Base-by-base conservation (phyloP, 2,888 invertebrate species). In the Trissolcus brochymenae region DNA sequence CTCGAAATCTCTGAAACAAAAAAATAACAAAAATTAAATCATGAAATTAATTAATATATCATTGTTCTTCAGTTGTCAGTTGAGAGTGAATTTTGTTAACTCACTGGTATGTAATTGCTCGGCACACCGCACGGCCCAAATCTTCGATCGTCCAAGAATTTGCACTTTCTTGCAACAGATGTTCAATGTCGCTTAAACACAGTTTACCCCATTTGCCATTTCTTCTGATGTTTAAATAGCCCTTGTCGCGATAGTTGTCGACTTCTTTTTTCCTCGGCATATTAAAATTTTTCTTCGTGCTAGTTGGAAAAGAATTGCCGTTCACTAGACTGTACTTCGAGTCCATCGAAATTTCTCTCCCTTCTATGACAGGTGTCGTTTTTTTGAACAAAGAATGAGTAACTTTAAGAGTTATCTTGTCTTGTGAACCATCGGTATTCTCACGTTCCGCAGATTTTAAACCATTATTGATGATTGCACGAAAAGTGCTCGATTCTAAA, bases 141-240 rank as follows among this genome's bases (percentile, higher is more conserved):
- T 95, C 94, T 17, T 92, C 91, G 35, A 95, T 90, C 82, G 93
- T 92, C 89, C 93, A 92, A 2, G 91, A 90, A 56, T 92, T 91
- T 59, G 91, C 91, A 1, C 92, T 91, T 76, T 91, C 90, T 41
- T 91, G 89, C 2, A 92, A 90, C 0, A 93, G 91, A 78, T 92
- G 91, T 54, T 92, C 90, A 83, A 94, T 93, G 78, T 92, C 93
- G 78, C 93, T 93, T 16, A 94, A 91, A 81, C 95, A 95, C 4
- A 95, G 89, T 84, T 94, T 94, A 4, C 95, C 95, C 95, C 95
- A 95, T 56, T 91, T 90, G 0, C 95, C 95, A 81, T 93, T 92
- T 84, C 94, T 94, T 41, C 94, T 90, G 1, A 95, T 93, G 92
- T 94, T 94, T 35, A 95, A 90, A 82, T 92, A 94, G 25, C 95